A percentile compares a stretch with the other conserved stretches of the same genome.
Conservation (phyloP, 1,140 invertebrate genomes). For the Drosophila triauraria region DNA sequence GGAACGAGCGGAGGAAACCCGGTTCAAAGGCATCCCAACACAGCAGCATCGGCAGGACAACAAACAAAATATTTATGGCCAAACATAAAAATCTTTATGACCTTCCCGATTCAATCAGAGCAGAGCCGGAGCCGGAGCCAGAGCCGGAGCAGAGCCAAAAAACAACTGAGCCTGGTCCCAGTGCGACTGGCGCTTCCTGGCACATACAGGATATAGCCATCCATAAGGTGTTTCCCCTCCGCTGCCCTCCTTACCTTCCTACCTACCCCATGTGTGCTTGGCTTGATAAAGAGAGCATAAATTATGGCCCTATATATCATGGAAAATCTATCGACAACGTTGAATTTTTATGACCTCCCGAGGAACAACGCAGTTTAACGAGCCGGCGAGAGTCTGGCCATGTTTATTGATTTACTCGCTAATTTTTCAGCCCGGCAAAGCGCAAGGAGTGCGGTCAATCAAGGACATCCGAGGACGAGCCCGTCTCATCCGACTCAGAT, state of each 20-base stretch:
- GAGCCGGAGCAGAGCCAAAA: slow-evolving; percentile 12
- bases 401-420: slow-evolving; percentile 56
- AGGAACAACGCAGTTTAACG: slow-evolving; percentile 49
- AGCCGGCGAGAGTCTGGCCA: slow-evolving; percentile 50
- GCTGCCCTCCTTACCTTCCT: neutral
- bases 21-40: slow-evolving; percentile 21
- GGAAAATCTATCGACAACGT: slow-evolving; percentile 52
- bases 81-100: slow-evolving; percentile 54
- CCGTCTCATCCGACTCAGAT: slow-evolving; percentile 1
- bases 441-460: slow-evolving; percentile 51
- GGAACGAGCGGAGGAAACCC: slow-evolving; percentile 18
- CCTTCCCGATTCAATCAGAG: slow-evolving; percentile 52
- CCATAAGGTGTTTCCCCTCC: slow-evolving; percentile 46
- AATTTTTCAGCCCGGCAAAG: slow-evolving; percentile 36
- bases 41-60: slow-evolving; percentile 40
- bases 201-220: slow-evolving; percentile 50
- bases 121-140: slow-evolving; percentile 4
- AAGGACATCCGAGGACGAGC: slow-evolving; percentile 51
- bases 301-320: slow-evolving; percentile 54
- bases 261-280: slow-evolving; percentile 36
- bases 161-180: slow-evolving; percentile 41
- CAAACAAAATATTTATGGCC: slow-evolving; percentile 53
- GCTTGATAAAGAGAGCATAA: slow-evolving; percentile 52
- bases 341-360: slow-evolving; percentile 48
- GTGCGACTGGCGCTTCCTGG: slow-evolving; percentile 45